Conservation (phyloP, 2,113 vertebrate genomes). For the Neotoma lepida region DNA sequence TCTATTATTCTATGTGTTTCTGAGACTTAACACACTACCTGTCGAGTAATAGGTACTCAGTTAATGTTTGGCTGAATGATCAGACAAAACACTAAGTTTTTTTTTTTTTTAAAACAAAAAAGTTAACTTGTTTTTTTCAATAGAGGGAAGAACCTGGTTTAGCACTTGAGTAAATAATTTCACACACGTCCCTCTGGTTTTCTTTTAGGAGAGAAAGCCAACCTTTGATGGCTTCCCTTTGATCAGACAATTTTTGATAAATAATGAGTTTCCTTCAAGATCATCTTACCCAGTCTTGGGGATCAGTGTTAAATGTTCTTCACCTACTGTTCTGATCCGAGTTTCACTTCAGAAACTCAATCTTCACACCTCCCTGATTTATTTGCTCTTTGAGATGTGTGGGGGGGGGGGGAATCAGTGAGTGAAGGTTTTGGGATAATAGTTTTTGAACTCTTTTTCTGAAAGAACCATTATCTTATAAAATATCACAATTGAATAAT, state of each 20-base stretch:
- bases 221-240: neutral
- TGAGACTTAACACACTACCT: conserved; percentile 7
- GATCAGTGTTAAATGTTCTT: neutral
- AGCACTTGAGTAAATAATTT: conserved; percentile 1
- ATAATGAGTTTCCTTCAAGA: neutral
- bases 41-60: conserved; percentile 28
- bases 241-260: neutral
- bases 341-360: neutral
- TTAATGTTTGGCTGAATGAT: conserved; percentile 54
- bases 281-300: neutral
- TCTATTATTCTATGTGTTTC: conserved; percentile 38
- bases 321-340: neutral
- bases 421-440: neutral
- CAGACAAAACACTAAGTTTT: neutral
- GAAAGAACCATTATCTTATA: neutral
- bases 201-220: neutral
- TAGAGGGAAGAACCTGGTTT: neutral
- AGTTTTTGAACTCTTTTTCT: neutral
- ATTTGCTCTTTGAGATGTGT: neutral
- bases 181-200: neutral
- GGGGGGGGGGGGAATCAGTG: neutral
- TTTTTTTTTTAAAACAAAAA: neutral
- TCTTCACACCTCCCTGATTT: neutral
- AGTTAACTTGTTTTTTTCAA: conserved; percentile 31
- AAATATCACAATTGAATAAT: neutral